Conservation (phyloP, 2,797 vertebrate species). For the Rhinophrynus dorsalis region DNA sequence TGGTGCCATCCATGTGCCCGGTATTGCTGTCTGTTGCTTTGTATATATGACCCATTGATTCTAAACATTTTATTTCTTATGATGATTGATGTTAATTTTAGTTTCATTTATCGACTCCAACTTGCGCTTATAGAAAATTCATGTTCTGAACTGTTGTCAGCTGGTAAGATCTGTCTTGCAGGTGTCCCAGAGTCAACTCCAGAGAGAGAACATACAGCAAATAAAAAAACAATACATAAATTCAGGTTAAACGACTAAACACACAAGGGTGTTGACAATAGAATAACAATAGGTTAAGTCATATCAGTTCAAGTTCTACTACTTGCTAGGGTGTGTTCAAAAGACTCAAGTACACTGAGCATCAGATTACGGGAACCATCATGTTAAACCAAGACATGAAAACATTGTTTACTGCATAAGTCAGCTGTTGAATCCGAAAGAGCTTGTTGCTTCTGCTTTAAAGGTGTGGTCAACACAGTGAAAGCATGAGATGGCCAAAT, state of each 20-base stretch:
- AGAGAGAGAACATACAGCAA: constrained; percentile 2
- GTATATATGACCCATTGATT: no score
- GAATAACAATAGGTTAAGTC: constrained; percentile 36
- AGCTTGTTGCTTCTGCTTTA: constrained; percentile 23
- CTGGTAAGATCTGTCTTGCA: no score
- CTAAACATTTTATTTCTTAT: no score
- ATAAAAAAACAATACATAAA: constrained; percentile 33
- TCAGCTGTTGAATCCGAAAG: constrained; percentile 34
- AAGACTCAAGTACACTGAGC: constrained; percentile 11
- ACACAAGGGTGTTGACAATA: constrained; percentile 36
- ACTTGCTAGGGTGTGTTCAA: constrained; percentile 13
- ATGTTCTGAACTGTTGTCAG: no score
- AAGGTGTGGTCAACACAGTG: constrained; percentile 10
- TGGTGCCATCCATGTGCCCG: no score
- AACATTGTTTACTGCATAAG: constrained; percentile 15
- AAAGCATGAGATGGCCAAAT: background rate
- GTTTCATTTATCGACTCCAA: no score
- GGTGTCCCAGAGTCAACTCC: constrained; percentile 27
- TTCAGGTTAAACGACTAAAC: constrained; percentile 37
- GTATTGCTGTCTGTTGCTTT: no score
- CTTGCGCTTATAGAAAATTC: no score
- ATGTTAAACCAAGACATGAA: constrained; percentile 16
- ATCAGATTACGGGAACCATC: constrained; percentile 23
- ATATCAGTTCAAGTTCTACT: constrained; percentile 30
- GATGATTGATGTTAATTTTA: no score